Conservation (phyloP, 1,140 invertebrate species). For the Probaryconus sp. region DNA sequence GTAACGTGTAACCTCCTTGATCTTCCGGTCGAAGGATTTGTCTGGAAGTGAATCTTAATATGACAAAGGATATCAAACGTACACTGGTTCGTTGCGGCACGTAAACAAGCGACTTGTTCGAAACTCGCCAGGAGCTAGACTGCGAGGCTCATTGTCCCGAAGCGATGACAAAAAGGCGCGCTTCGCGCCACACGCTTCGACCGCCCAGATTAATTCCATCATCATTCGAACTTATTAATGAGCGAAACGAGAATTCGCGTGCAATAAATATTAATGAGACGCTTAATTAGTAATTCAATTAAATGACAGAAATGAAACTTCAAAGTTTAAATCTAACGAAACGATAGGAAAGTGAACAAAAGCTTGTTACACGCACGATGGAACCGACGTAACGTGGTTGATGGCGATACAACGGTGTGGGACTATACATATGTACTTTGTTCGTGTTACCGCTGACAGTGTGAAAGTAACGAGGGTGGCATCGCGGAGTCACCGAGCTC, state of each 20-base stretch:
- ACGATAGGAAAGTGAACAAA: conserved; percentile 57
- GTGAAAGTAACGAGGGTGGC: conserved; percentile 59
- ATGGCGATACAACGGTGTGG: conserved; percentile 23
- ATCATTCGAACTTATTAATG: conserved; percentile 17
- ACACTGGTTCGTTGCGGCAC: conserved; percentile 1
- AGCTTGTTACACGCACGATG: conserved; percentile 64
- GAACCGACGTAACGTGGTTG: conserved; percentile 47
- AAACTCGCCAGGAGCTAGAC: conserved; percentile 1
- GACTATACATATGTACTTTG: conserved; percentile 32
- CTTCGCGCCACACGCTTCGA: not conserved
- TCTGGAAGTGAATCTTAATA: conserved; percentile 42
- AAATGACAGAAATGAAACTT: conserved; percentile 52
- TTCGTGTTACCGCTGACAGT: conserved; percentile 39
- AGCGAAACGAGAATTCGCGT: not conserved
- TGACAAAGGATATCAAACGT: conserved; percentile 54
- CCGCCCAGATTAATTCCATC: not conserved
- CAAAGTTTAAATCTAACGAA: conserved; percentile 60
- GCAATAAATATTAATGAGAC: conserved; percentile 56
- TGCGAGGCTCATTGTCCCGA: not conserved
- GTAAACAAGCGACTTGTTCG: conserved; percentile 27
- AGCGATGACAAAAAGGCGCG: not conserved
- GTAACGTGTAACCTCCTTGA: conserved; percentile 63
- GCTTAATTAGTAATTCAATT: conserved; percentile 58
- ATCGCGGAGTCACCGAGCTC: conserved; percentile 46
- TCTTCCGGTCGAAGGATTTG: conserved; percentile 61